Conservation (phyloP, 1,140 invertebrate genomes). For the Drosophila subobscura region DNA sequence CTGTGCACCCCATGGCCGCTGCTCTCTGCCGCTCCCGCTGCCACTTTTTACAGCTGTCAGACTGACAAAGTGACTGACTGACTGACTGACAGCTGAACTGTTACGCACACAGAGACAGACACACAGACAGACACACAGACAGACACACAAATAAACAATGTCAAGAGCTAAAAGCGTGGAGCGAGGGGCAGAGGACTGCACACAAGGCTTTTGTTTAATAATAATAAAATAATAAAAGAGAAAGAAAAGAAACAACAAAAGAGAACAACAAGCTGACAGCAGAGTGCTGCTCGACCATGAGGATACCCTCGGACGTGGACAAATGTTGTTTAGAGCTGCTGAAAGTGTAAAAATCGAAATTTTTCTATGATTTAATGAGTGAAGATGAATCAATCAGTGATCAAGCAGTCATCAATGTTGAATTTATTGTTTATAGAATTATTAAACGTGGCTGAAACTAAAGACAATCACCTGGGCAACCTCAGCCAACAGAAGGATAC, state of each 20-base stretch:
- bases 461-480: slow-evolving; percentile 78
- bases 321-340: too few species aligned
- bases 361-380: too few species aligned
- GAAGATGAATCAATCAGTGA: too few species aligned
- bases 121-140: slow-evolving; percentile 17
- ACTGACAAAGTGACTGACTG: slow-evolving; percentile 57
- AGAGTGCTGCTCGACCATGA: neutral
- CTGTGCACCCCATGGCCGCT: neutral
- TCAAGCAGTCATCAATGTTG: too few species aligned
- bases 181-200: neutral
- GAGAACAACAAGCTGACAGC: slow-evolving; percentile 33
- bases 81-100: slow-evolving; percentile 55
- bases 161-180: slow-evolving; percentile 26
- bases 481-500: slow-evolving; percentile 11
- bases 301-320: too few species aligned
- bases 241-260: slow-evolving; percentile 28
- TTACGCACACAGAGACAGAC: slow-evolving; percentile 21
- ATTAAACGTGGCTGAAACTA: too few species aligned
- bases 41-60: slow-evolving; percentile 11
- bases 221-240: slow-evolving; percentile 58
- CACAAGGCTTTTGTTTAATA: slow-evolving; percentile 60
- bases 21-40: neutral
- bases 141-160: slow-evolving; percentile 31
- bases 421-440: too few species aligned
- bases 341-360: too few species aligned